phyloP scores from a whole-genome alignment of 2,797 vertebrate genomes.

The Sebastes steindachneri region DNA sequence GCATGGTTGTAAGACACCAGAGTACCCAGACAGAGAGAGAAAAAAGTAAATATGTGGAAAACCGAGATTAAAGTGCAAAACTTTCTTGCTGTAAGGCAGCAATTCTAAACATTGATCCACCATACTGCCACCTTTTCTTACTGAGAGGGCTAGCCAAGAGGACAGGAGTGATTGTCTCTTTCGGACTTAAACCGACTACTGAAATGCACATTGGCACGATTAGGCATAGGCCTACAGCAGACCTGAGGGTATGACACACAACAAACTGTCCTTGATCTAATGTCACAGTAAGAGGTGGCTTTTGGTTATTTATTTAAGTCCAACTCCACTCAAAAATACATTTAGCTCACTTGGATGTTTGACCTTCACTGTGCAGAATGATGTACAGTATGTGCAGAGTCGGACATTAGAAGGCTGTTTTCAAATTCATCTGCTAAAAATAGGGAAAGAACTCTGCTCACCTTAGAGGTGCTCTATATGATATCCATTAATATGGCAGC shows the following conservation, averaged over 20 bases:
- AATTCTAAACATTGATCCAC: conserved; percentile 31
- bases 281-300: not conserved
- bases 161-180: conserved; percentile 1
- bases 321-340: not conserved
- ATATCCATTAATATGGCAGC: not conserved
- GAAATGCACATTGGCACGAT: not conserved
- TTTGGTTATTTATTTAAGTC: conserved; percentile 6
- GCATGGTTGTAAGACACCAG: conserved; percentile 6
- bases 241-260: not conserved
- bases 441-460: not conserved
- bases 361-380: not conserved
- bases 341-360: not conserved
- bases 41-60: not conserved
- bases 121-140: conserved; percentile 16
- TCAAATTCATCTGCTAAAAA: not conserved
- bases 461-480: not conserved
- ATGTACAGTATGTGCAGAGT: not conserved
- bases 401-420: not conserved
- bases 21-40: not conserved
- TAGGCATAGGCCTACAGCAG: not conserved
- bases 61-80: conserved; percentile 16
- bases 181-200: not conserved
- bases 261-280: not conserved
- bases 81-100: conserved; percentile 28
- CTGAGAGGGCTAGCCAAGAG: not conserved